A percentile compares a stretch with the other conserved stretches of the same genome.
Conservation (phyloP, 2,888 invertebrate genomes). For the Alviniconcha strummeri region DNA sequence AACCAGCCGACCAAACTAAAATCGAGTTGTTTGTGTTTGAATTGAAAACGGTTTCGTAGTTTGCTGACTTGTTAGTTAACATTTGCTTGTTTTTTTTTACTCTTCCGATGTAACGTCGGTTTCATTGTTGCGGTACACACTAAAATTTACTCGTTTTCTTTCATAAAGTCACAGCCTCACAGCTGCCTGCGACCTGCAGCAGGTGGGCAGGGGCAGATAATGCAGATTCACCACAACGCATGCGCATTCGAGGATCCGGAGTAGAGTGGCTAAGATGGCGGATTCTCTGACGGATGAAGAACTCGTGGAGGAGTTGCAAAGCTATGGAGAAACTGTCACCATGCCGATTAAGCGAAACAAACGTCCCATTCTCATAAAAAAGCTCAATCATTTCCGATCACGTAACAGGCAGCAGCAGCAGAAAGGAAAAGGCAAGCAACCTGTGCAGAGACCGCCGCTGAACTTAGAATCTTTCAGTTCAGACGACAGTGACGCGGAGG, state of each 20-base stretch:
- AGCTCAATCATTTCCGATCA: conserved; percentile 61
- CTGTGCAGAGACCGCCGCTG: background rate
- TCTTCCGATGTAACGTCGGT: too few species aligned
- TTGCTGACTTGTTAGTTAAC: too few species aligned
- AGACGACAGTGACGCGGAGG: conserved; percentile 44
- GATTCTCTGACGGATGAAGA: conserved; percentile 58
- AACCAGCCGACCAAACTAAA: too few species aligned
- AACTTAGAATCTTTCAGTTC: conserved; percentile 41
- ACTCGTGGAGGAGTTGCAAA: conserved; percentile 54
- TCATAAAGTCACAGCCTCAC: too few species aligned
- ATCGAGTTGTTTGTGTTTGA: too few species aligned
- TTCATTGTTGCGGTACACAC: too few species aligned
- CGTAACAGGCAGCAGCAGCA: conserved; percentile 47
- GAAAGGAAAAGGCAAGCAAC: conserved; percentile 39
- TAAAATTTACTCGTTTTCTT: too few species aligned
- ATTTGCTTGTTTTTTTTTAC: too few species aligned
- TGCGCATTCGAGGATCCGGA: conserved; percentile 24
- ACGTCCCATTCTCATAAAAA: conserved; percentile 60
- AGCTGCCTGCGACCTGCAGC: too few species aligned
- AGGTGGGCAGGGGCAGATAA: conserved; percentile 4
- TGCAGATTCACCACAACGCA: conserved; percentile 6
- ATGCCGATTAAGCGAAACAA: conserved; percentile 57
- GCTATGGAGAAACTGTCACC: conserved; percentile 59
- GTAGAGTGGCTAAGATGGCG: conserved; percentile 55
- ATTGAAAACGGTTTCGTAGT: too few species aligned